Evolutionary conservation across 92 coral and sea anemone genomes (phyloP).

Genomic region (Palythoa grandis): DNA sequence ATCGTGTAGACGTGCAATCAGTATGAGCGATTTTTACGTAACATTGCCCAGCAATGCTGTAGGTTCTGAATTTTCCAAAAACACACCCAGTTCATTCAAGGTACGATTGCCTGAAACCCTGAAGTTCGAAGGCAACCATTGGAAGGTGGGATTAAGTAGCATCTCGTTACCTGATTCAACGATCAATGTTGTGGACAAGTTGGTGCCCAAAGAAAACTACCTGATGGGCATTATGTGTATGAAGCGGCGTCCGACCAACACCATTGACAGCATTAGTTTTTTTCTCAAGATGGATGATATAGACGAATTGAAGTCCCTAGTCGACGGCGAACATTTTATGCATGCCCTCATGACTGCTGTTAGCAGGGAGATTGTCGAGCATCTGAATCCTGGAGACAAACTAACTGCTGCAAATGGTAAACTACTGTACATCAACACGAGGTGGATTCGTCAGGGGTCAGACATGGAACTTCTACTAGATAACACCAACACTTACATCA

Average conservation of each 20-base stretch:
- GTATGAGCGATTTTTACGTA: slow-evolving; percentile 23
- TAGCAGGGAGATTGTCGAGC: neutral
- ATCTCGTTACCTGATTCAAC: slow-evolving; percentile 5
- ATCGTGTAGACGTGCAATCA: too few relatives aligned
- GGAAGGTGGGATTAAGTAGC: slow-evolving; percentile 39
- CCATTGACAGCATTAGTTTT: too few relatives aligned
- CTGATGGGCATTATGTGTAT: neutral
- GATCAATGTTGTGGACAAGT: too few relatives aligned
- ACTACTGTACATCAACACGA: too few relatives aligned
- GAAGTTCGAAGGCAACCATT: neutral
- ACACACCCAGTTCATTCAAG: neutral
- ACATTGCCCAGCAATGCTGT: slow-evolving; percentile 34
- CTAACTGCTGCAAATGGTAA: neutral
- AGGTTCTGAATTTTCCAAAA: neutral
- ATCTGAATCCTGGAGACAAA: neutral
- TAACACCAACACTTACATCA: neutral
- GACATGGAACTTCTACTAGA: too few relatives aligned
- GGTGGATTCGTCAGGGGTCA: slow-evolving; percentile 1
- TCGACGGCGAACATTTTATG: too few relatives aligned
- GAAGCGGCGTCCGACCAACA: too few relatives aligned
- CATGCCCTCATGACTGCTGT: too few relatives aligned
- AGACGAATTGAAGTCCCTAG: slow-evolving; percentile 5
- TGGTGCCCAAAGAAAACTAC: too few relatives aligned
- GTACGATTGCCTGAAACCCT: neutral
- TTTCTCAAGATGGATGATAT: slow-evolving; percentile 24